These are phyloP conservation scores for Musca vetustissima DNA, from an alignment of 1,140 invertebrate species.

Conservation along the genomic window DNA sequence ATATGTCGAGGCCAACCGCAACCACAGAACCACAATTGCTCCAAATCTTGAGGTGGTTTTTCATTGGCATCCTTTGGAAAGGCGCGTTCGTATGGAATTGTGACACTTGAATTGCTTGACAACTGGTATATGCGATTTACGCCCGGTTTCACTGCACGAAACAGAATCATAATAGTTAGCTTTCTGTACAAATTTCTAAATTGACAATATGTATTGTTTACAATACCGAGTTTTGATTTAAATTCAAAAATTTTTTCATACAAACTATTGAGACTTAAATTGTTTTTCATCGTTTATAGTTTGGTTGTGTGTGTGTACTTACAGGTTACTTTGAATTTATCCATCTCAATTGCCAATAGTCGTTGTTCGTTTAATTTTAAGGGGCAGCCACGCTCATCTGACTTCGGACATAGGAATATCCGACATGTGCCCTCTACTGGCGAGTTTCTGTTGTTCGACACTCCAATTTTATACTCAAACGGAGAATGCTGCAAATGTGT, in stretches of 20 bases:
- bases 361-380: constrained; percentile 60
- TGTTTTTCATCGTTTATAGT: no score
- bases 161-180: no score
- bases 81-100: constrained; percentile 66
- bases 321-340: constrained; percentile 61
- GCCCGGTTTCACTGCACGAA: constrained; percentile 59
- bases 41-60: constrained; percentile 41
- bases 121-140: constrained; percentile 60
- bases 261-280: no score
- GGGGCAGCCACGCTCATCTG: constrained; percentile 59
- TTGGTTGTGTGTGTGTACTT: constrained; percentile 40
- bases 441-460: constrained; percentile 49
- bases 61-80: constrained; percentile 60
- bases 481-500: constrained; percentile 68
- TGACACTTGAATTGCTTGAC: constrained; percentile 65
- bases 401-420: constrained; percentile 63
- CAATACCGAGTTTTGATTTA: no score
- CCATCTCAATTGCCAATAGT: constrained; percentile 62
- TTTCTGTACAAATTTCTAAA: no score
- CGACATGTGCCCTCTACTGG: constrained; percentile 59
- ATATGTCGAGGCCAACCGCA: constrained; percentile 62
- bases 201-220: no score
- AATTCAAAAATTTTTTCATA: no score
- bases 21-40: constrained; percentile 58
- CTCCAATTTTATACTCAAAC: constrained; percentile 61